Percentiles rank a stretch among this genome's conserved stretches.
Evolutionary conservation across 1,140 invertebrate species (phyloP).

Genomic region (Campoletis sonorensis): DNA sequence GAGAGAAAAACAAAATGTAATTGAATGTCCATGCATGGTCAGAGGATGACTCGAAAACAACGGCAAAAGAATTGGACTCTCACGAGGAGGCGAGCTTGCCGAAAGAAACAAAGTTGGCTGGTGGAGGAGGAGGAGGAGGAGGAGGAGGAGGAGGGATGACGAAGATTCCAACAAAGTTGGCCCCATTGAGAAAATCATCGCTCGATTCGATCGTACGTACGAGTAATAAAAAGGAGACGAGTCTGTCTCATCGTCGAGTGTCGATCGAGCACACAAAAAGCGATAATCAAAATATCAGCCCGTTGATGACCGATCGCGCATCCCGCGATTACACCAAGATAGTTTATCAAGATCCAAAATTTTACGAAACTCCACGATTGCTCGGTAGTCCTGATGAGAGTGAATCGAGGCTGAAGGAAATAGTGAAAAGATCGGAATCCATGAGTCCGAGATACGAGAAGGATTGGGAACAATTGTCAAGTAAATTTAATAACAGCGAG

Average conservation of each 20-base stretch:
- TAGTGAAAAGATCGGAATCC: slow-evolving; percentile 72
- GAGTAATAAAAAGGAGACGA: slow-evolving; percentile 12
- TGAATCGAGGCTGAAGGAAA: slow-evolving; percentile 65
- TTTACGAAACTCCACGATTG: slow-evolving; percentile 69
- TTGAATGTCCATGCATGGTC: slow-evolving; percentile 46
- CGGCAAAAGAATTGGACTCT: slow-evolving; percentile 75
- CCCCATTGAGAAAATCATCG: slow-evolving; percentile 63
- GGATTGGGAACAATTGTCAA: slow-evolving; percentile 71
- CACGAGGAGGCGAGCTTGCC: slow-evolving; percentile 73
- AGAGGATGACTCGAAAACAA: slow-evolving; percentile 77
- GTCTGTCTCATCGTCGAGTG: not conserved
- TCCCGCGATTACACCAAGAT: slow-evolving; percentile 72
- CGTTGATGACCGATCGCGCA: slow-evolving; percentile 65
- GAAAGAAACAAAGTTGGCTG: slow-evolving; percentile 56
- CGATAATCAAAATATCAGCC: slow-evolving; percentile 65
- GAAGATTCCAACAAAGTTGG: slow-evolving; percentile 70
- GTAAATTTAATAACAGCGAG: slow-evolving; percentile 67
- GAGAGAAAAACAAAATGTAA: slow-evolving; percentile 36
- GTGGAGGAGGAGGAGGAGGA: too few species aligned
- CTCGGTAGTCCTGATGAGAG: slow-evolving; percentile 58
- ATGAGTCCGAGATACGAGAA: slow-evolving; percentile 71
- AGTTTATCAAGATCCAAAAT: slow-evolving; percentile 70
- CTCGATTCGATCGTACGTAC: slow-evolving; percentile 51
- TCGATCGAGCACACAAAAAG: slow-evolving; percentile 51
- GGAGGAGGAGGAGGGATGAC: slow-evolving; percentile 51